Evolutionary conservation across 2,888 invertebrate species (phyloP).

Genomic region (Drosophila monieri): DNA sequence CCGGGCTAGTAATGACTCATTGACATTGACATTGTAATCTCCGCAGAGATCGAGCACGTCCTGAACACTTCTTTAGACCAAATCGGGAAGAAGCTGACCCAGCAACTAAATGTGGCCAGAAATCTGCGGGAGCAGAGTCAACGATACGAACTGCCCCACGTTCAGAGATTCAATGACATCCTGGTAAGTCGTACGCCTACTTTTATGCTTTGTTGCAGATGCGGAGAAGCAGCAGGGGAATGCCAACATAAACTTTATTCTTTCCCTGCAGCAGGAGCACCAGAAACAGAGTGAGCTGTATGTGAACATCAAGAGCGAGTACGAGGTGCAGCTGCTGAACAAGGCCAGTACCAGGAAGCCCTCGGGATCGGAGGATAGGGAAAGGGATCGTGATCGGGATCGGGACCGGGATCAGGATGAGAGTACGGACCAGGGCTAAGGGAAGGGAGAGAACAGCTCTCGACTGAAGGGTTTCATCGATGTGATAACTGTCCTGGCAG

Average conservation of each 20-base stretch:
- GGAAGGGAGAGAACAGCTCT: constrained; percentile 9
- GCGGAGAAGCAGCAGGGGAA: neutral
- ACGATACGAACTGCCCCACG: constrained; percentile 77
- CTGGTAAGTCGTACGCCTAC: constrained; percentile 71
- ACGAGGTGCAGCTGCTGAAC: constrained; percentile 78
- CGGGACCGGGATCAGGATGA: constrained; percentile 15
- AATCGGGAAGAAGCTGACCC: constrained; percentile 76
- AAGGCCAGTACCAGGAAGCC: constrained; percentile 43
- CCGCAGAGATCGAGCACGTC: constrained; percentile 79
- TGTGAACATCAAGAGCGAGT: constrained; percentile 82
- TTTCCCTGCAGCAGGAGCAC: constrained; percentile 79
- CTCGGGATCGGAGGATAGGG: constrained; percentile 13
- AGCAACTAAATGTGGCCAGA: constrained; percentile 80
- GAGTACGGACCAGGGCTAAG: constrained; percentile 4
- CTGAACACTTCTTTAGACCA: constrained; percentile 80
- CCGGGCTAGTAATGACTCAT: neutral
- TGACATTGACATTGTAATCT: neutral
- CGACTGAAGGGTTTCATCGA: constrained; percentile 49
- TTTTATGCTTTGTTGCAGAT: neutral
- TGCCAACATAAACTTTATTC: neutral
- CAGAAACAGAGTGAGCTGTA: constrained; percentile 82
- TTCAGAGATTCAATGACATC: constrained; percentile 81
- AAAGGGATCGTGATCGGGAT: constrained; percentile 26
- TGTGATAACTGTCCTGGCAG: constrained; percentile 48
- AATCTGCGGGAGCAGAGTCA: constrained; percentile 80